A percentile compares a stretch with the other conserved stretches of the same genome.
These are phyloP conservation scores for Drosophila helvetica DNA, from an alignment of 2,888 invertebrate genomes.

Conservation along the genomic window DNA sequence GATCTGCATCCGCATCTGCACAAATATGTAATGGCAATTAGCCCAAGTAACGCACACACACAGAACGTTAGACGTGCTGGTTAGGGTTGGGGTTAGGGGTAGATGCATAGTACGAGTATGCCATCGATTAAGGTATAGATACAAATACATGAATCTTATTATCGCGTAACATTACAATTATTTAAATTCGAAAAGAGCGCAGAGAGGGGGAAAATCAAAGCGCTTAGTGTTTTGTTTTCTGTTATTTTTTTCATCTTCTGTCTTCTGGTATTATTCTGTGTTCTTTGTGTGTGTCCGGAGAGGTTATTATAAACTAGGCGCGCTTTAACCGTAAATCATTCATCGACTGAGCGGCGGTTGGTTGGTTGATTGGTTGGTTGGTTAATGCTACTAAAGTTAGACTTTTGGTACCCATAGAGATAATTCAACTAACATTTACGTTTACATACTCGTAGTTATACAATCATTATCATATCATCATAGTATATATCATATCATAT, in stretches of 20 bases:
- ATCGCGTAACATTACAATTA: conserved; percentile 64
- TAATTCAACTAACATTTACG: conserved; percentile 48
- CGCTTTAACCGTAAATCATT: conserved; percentile 33
- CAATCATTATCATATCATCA: conserved; percentile 19
- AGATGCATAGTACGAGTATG: conserved; percentile 15
- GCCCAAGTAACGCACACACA: conserved; percentile 40
- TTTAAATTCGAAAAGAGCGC: conserved; percentile 77
- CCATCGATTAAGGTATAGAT: conserved; percentile 34
- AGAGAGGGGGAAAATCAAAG: conserved; percentile 63
- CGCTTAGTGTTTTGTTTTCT: conserved; percentile 64
- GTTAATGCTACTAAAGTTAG: conserved; percentile 53
- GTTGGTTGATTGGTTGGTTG: conserved; percentile 4
- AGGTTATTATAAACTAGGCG: conserved; percentile 41
- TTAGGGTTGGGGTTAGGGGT: conserved; percentile 13
- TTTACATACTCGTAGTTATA: conserved; percentile 18
- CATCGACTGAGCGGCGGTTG: conserved; percentile 40
- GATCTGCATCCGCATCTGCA: conserved; percentile 13
- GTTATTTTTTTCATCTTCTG: conserved; percentile 20
- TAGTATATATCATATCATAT: conserved; percentile 8
- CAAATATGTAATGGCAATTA: conserved; percentile 36
- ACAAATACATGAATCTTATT: conserved; percentile 29
- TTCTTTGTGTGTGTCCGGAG: conserved; percentile 15
- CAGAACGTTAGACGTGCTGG: conserved; percentile 62
- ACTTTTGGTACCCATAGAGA: conserved; percentile 57
- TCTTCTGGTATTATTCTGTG: conserved; percentile 10